Conservation (phyloP, 1,140 invertebrate species). For the Cherax destructor region DNA sequence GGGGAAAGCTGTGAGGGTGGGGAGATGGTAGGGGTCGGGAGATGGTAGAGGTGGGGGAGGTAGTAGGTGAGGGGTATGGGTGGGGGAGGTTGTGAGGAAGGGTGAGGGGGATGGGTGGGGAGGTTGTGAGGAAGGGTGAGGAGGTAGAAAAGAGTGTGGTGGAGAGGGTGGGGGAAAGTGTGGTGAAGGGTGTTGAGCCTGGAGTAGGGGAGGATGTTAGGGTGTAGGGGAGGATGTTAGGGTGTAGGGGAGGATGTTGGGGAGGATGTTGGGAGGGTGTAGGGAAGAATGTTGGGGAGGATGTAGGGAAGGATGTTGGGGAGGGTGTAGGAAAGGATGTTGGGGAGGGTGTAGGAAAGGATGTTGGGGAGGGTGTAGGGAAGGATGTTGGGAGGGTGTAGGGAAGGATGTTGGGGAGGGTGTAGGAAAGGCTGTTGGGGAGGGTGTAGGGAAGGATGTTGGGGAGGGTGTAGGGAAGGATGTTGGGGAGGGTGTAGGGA, state of each 20-base stretch:
- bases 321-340: not conserved
- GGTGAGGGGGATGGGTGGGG: not conserved
- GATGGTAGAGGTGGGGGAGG: not conserved
- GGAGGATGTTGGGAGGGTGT: not conserved
- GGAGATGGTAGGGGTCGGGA: not conserved
- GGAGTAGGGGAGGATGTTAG: not conserved
- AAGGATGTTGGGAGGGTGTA: too few species aligned
- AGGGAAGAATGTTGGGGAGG: not conserved
- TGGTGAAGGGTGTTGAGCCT: not conserved
- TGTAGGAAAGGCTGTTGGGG: not conserved
- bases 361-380: too few species aligned
- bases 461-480: not conserved
- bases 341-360: too few species aligned
- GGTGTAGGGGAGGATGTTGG: too few species aligned
- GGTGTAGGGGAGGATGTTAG: too few species aligned
- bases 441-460: too few species aligned
- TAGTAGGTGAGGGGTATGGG: not conserved
- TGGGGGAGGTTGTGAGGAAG: not conserved
- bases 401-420: too few species aligned
- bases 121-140: not conserved
- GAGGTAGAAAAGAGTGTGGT: too few species aligned
- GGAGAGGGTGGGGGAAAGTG: not conserved
- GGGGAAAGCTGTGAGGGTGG: not conserved
- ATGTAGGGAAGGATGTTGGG: too few species aligned
- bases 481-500: too few species aligned